phyloP scores from a whole-genome alignment of 1,140 invertebrate species.

The Acromyrmex charruanus region DNA sequence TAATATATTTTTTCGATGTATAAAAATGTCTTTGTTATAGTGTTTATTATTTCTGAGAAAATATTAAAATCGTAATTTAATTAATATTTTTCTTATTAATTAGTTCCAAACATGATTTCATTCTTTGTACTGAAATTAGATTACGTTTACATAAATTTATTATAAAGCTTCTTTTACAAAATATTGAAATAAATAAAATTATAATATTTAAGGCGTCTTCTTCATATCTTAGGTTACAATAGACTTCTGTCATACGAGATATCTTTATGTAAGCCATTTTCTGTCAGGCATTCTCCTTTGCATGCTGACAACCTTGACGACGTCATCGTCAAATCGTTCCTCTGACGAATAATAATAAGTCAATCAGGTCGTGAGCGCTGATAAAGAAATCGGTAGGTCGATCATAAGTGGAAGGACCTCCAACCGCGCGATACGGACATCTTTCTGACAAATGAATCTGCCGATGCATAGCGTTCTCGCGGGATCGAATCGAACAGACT shows the following conservation, averaged over 20 bases:
- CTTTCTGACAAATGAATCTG: slow-evolving; percentile 80
- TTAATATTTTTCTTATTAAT: slow-evolving; percentile 25
- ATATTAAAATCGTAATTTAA: not conserved
- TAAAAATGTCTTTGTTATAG: not conserved
- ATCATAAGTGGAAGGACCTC: slow-evolving; percentile 71
- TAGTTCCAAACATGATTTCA: not conserved
- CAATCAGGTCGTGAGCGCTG: slow-evolving; percentile 65
- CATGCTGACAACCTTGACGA: slow-evolving; percentile 51
- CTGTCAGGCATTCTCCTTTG: not conserved
- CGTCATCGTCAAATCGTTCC: slow-evolving; percentile 23
- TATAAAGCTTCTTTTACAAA: not conserved
- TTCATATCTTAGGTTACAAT: not conserved
- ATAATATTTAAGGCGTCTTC: not conserved
- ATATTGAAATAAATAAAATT: not conserved
- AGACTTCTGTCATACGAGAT: slow-evolving; percentile 2
- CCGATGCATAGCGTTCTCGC: slow-evolving; percentile 69
- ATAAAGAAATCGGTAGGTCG: slow-evolving; percentile 67
- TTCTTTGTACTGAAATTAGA: not conserved
- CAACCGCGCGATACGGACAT: slow-evolving; percentile 69
- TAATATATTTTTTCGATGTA: too few species aligned
- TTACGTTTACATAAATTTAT: not conserved
- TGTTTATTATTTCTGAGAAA: not conserved
- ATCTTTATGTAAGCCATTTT: slow-evolving; percentile 2
- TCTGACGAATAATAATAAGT: slow-evolving; percentile 68
- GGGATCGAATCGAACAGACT: slow-evolving; percentile 41